phyloP scores from a whole-genome alignment of 2,113 vertebrate genomes.

The Acanthochromis polyacanthus region DNA sequence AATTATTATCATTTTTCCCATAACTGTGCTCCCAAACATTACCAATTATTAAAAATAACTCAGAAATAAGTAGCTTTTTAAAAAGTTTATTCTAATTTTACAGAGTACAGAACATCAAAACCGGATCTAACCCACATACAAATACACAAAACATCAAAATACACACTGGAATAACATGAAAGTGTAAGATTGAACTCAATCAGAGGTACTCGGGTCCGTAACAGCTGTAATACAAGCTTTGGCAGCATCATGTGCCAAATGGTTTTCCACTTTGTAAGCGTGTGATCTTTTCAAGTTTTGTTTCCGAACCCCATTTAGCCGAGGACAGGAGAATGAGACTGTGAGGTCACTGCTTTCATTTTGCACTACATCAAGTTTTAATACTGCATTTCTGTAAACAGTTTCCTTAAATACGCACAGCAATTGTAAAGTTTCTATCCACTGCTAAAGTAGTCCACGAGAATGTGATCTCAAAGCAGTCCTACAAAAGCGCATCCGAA shows the following conservation, averaged over 20 bases:
- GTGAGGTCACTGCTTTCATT: conserved; percentile 5
- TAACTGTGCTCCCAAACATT: not conserved
- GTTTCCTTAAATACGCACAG: not conserved
- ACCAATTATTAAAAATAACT: not conserved
- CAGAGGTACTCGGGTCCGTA: not conserved
- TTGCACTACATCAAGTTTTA: not conserved
- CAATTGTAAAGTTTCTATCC: not conserved
- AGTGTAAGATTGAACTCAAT: not conserved
- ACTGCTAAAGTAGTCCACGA: not conserved
- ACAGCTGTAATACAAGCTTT: not conserved
- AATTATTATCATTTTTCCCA: not conserved
- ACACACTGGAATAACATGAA: not conserved
- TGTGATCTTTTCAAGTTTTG: not conserved
- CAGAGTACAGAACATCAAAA: not conserved
- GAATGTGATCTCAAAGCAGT: not conserved
- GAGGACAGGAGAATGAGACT: not conserved
- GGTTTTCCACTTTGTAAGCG: not conserved
- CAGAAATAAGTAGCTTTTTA: not conserved
- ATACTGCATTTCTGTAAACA: not conserved
- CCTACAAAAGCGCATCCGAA: not conserved
- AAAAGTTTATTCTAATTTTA: not conserved
- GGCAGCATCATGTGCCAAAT: not conserved
- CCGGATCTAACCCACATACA: not conserved
- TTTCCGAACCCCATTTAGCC: not conserved
- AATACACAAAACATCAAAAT: not conserved